A percentile compares a stretch with the other conserved stretches of the same genome.
Evolutionary conservation across 2,113 vertebrate species (phyloP).

Genomic region (Capricornis sumatraensis): DNA sequence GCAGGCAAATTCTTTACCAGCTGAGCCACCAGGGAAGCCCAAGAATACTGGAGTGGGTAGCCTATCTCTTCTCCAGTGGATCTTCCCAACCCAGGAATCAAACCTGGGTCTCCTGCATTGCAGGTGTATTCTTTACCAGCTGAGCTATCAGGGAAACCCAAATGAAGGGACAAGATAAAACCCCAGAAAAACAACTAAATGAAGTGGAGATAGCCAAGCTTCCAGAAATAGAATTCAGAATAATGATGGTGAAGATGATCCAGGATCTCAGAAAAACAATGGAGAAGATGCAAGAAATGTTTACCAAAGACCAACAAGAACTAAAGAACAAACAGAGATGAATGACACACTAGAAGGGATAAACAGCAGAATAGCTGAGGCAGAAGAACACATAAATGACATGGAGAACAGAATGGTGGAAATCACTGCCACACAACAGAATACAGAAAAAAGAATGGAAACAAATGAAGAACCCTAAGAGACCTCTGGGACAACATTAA

Average conservation of each 20-base stretch:
- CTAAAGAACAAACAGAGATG: neutral
- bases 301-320: neutral
- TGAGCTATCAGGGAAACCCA: neutral
- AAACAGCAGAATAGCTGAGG: neutral
- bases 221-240: neutral
- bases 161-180: neutral
- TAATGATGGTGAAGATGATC: neutral
- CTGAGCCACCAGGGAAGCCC: neutral
- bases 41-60: neutral
- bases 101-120: neutral
- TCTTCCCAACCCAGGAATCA: neutral
- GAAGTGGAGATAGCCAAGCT: neutral
- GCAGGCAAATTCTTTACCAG: neutral
- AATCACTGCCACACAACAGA: neutral
- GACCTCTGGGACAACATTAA: neutral
- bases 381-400: neutral
- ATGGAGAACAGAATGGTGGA: neutral
- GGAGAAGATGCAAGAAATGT: neutral
- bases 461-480: neutral
- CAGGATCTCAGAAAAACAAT: neutral
- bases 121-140: neutral
- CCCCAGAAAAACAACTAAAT: neutral
- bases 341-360: neutral
- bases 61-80: neutral
- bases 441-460: neutral